Evolutionary conservation across 2,888 invertebrate genomes (phyloP).

Genomic region (Pachycephus smyrnensis): DNA sequence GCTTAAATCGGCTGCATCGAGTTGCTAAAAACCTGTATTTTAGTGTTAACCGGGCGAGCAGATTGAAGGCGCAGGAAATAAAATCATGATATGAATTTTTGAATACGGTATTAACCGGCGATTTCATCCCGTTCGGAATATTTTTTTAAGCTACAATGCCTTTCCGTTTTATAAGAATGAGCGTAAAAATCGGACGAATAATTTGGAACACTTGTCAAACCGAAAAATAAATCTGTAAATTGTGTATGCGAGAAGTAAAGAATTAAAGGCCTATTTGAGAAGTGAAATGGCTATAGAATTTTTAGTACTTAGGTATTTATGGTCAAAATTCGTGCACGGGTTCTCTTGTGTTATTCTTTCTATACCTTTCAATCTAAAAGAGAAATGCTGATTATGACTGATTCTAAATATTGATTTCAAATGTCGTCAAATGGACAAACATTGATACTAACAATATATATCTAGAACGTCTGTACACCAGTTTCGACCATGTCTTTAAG

Average conservation of each 20-base stretch:
- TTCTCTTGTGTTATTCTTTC: conserved; percentile 23
- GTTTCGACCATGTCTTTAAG: conserved; percentile 24
- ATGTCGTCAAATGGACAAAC: background rate
- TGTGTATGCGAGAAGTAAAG: conserved; percentile 28
- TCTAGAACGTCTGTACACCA: conserved; percentile 12
- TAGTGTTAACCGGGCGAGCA: background rate
- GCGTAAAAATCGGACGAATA: conserved; percentile 21
- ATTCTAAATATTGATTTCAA: background rate
- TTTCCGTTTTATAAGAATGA: conserved; percentile 25
- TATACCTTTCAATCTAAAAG: conserved; percentile 14
- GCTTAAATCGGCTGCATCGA: conserved; percentile 21
- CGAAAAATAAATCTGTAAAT: conserved; percentile 21
- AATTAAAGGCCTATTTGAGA: conserved; percentile 33
- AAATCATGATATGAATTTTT: conserved; percentile 17
- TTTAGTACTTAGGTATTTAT: conserved; percentile 32
- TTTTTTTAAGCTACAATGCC: conserved; percentile 15
- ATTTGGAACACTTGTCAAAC: conserved; percentile 25
- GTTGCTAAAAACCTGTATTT: background rate
- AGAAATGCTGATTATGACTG: conserved; percentile 16
- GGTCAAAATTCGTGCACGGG: conserved; percentile 27
- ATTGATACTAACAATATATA: conserved; percentile 23
- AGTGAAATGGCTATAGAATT: conserved; percentile 35
- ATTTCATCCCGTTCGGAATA: conserved; percentile 18
- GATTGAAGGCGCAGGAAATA: conserved; percentile 19
- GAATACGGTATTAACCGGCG: conserved; percentile 13